Conservation (phyloP, 2,113 vertebrate genomes). For the Marmota monax region DNA sequence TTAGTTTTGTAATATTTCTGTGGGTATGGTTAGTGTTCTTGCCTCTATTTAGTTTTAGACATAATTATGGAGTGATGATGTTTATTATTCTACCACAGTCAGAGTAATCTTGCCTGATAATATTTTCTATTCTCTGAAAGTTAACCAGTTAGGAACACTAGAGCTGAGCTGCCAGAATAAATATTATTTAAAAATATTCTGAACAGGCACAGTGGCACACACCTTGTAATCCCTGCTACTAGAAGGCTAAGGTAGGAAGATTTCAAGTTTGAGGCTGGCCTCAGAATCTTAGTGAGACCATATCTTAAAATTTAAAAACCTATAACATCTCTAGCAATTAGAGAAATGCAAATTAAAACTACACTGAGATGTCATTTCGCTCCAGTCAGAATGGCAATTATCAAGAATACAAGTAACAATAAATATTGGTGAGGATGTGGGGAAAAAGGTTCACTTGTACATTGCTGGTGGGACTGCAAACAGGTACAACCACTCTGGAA, state of each 20-base stretch:
- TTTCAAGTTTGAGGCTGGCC: neutral
- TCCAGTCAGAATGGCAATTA: no score
- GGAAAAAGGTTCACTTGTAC: no score
- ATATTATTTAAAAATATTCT: neutral
- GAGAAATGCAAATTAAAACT: no score
- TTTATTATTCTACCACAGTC: constrained; percentile 36
- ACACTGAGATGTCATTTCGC: no score
- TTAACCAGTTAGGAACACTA: constrained; percentile 47
- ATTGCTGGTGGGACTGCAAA: no score
- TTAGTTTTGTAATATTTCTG: neutral
- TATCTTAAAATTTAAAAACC: neutral
- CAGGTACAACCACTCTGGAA: no score
- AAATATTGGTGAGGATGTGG: no score
- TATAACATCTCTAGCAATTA: no score
- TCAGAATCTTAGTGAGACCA: neutral
- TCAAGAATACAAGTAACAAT: no score
- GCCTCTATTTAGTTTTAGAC: neutral
- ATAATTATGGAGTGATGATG: neutral
- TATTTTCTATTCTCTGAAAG: constrained; percentile 31
- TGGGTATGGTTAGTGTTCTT: neutral
- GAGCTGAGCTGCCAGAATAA: neutral
- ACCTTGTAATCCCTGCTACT: neutral
- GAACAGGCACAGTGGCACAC: neutral
- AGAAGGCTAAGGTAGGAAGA: neutral
- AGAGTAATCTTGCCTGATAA: neutral